Base-by-base conservation (phyloP, 2,888 invertebrate genomes). In the Phortica magna region DNA sequence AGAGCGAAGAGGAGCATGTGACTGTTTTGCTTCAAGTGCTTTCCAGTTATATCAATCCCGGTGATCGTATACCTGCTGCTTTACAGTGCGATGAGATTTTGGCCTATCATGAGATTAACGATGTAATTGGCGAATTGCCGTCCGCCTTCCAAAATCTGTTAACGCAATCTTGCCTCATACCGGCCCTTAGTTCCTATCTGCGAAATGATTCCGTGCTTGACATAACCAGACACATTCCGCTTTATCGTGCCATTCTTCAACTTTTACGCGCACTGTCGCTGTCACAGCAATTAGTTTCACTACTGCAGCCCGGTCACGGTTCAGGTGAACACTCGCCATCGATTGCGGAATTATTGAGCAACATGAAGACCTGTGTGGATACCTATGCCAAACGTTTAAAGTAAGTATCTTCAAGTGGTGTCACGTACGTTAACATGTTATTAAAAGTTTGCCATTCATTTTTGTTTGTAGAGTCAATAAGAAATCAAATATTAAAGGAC, bases 191-290 rank as follows among this genome's bases (percentile, higher is more conserved):
- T 87, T 97, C 97, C 0, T 98, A 98, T 90, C 93, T 98, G 74
- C 94, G 98, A 83, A 98, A 98, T 89, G 98, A 98, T 92, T 98
- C 98, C 94, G 98, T 98, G 83, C 93, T 98, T 91, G 98, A 98
- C 93, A 98, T 98, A 96, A 97, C 98, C n/a, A 94, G 98, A 19
- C 98, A 98, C 93, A 97, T 98, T 92, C 98, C 98, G 41, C 93
- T 98, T 85, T 98, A 98, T 93, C 95, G 96, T 83, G 95, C 97
- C 82, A 95, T 98, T 88, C 92, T 98, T 84, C 95, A 96, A 83
- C 92, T 97, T 80, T 93, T 98, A 79, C 94, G 98, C 81, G 96
- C 97, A 0, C 93, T 95, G 90, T 95, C 95, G 31, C 93, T 94
- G 84, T 95, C 95, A 41, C 88, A 89, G 77, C 93, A 93, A 83